phyloP scores from a whole-genome alignment of 2,113 vertebrate species.

The Beaufortia kweichowensis region DNA sequence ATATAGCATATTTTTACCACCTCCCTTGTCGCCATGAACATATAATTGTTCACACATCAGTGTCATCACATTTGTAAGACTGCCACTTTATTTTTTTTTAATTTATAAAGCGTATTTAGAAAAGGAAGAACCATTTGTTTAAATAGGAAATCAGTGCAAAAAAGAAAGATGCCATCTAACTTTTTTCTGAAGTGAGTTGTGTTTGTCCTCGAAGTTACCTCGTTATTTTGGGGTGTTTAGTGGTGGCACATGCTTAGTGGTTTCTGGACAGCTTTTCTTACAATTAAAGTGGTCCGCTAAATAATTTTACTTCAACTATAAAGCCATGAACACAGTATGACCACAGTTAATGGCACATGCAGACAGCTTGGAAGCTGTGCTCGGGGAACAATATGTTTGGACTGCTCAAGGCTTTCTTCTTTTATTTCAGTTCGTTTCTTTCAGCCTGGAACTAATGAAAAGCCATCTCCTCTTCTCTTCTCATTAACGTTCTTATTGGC shows the following conservation, averaged over 20 bases:
- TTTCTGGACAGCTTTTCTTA: conserved; percentile 33
- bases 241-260: neutral
- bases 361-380: neutral
- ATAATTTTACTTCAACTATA: conserved; percentile 10
- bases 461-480: neutral
- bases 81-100: neutral
- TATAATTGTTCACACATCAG: conserved; percentile 9
- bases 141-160: neutral
- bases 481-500: conserved; percentile 5
- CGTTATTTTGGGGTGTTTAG: neutral
- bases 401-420: neutral
- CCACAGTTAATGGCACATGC: neutral
- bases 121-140: no score
- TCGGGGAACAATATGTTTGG: neutral
- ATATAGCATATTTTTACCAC: conserved; percentile 18
- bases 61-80: neutral
- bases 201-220: neutral
- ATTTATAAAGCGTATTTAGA: neutral
- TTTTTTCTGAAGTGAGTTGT: neutral
- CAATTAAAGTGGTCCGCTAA: neutral
- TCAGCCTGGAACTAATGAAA: conserved; percentile 14
- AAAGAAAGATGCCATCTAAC: neutral
- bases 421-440: neutral
- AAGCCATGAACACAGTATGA: conserved; percentile 11
- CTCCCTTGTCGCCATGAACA: neutral